Conservation (phyloP, 1,140 invertebrate genomes). For the Papilio dardanus region DNA sequence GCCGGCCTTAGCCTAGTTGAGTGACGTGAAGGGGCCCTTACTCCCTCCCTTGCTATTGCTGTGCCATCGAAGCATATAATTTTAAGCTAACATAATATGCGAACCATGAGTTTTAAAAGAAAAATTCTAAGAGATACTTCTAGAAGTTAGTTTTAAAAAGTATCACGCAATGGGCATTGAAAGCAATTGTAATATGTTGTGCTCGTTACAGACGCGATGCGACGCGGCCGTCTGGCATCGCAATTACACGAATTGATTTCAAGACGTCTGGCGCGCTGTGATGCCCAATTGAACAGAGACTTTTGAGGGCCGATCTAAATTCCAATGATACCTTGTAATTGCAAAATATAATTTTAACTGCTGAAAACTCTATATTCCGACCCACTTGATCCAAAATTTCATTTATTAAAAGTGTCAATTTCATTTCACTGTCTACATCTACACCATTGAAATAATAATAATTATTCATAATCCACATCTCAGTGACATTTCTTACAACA, state of each 20-base stretch:
- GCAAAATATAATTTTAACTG: neutral
- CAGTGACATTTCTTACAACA: conserved; percentile 18
- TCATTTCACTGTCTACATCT: neutral
- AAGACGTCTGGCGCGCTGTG: neutral
- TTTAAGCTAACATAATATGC: conserved; percentile 5
- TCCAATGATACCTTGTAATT: neutral
- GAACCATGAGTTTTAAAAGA: neutral
- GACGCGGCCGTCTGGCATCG: neutral
- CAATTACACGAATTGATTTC: conserved; percentile 22
- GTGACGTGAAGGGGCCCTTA: conserved; percentile 67
- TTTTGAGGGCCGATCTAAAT: neutral
- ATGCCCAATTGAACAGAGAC: neutral
- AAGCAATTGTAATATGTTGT: neutral
- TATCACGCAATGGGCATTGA: neutral
- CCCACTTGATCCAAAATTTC: neutral
- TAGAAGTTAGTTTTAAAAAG: neutral
- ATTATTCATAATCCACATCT: neutral
- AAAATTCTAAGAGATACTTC: neutral
- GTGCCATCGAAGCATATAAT: neutral
- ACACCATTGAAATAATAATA: neutral
- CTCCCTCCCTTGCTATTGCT: conserved; percentile 40
- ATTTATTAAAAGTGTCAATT: neutral
- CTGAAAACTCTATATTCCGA: neutral
- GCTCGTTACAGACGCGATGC: neutral
- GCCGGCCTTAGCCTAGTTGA: conserved; percentile 73